phyloP scores from a whole-genome alignment of 2,888 invertebrate genomes.

The Theristus sp. region DNA sequence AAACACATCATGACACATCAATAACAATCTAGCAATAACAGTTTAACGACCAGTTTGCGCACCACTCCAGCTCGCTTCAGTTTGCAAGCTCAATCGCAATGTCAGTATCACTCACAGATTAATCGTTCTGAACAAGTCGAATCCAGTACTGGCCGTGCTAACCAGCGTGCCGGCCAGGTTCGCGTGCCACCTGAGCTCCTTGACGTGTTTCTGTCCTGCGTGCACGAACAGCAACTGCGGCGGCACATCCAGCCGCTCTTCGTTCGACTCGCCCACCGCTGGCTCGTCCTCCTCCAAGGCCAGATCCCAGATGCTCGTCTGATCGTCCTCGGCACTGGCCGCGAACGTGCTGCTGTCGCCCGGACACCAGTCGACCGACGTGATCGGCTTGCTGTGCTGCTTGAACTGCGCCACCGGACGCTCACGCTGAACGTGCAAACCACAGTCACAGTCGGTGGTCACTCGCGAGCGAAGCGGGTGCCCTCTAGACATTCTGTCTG shows the following conservation, averaged over 20 bases:
- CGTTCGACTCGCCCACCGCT: too few relatives aligned
- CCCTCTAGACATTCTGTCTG: background rate
- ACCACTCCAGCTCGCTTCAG: too few relatives aligned
- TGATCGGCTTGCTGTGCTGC: slow-evolving; percentile 78
- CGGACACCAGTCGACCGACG: slow-evolving; percentile 92
- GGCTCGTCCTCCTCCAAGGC: slow-evolving; percentile 62
- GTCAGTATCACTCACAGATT: slow-evolving; percentile 47
- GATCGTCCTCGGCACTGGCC: slow-evolving; percentile 78
- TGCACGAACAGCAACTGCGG: slow-evolving; percentile 92
- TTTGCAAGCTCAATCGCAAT: background rate
- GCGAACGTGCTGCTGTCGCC: slow-evolving; percentile 76
- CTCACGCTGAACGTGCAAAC: slow-evolving; percentile 31
- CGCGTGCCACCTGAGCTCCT: slow-evolving; percentile 94
- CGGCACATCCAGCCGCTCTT: slow-evolving; percentile 46
- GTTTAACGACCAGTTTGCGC: too few relatives aligned
- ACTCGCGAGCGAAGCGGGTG: background rate
- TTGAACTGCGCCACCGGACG: slow-evolving; percentile 77
- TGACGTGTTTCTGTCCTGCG: slow-evolving; percentile 89
- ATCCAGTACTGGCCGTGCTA: slow-evolving; percentile 81
- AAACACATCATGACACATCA: too few relatives aligned
- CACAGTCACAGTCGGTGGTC: too few relatives aligned
- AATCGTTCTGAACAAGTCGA: slow-evolving; percentile 90
- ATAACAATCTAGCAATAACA: too few relatives aligned
- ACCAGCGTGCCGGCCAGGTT: slow-evolving; percentile 80
- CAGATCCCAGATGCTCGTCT: slow-evolving; percentile 89